Base-by-base conservation (phyloP, 1,140 invertebrate species). In the Pogonus chalceus region DNA sequence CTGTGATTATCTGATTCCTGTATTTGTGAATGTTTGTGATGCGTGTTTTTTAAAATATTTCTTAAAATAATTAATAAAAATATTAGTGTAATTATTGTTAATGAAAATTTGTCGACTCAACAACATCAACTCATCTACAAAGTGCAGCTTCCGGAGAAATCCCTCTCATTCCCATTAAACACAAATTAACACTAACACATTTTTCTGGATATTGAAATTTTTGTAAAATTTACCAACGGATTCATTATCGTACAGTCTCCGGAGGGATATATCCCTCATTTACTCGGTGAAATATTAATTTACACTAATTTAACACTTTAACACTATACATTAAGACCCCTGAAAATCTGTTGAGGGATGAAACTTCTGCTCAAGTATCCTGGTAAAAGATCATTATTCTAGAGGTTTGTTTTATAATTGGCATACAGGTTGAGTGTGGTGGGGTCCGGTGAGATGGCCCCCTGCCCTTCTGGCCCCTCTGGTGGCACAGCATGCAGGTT, bases 371-470 rank as follows among this genome's bases (percentile, higher is more conserved):
- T n/a, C n/a, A n/a, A n/a, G n/a, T n/a, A n/a, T n/a, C n/a, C 18
- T 18, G 37, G 37, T 43, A 43, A 43, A 10, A 43, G 37, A 43
- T 43, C 37, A 43, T 43, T 43, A 43, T 43, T 12, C 37, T 43
- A 43, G 37, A 16, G 7, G 7, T 43, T 7, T 43, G 7, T 43
- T 16, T 43, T 43, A 14, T 43, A 43, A 43, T 43, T 43, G 37
- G 37, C 18, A 43, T 16, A 43, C 37, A 43, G 37, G 37, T 43
- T 12, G 37, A 43, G 37, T 16, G 37, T 43, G 37, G 37, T 10
- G 37, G 37, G 37, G 37, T 43, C 37, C 7, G 37, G 7, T 12
- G 37, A 7, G 7, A 43, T 43, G 37, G 37, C 37, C 37, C 37
- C 37, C 9, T 43, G 37, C 18, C 37, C 18, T 3, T 16, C 7